Conservation (phyloP, 2,888 invertebrate species). For the Sarcophaga rosellei region DNA sequence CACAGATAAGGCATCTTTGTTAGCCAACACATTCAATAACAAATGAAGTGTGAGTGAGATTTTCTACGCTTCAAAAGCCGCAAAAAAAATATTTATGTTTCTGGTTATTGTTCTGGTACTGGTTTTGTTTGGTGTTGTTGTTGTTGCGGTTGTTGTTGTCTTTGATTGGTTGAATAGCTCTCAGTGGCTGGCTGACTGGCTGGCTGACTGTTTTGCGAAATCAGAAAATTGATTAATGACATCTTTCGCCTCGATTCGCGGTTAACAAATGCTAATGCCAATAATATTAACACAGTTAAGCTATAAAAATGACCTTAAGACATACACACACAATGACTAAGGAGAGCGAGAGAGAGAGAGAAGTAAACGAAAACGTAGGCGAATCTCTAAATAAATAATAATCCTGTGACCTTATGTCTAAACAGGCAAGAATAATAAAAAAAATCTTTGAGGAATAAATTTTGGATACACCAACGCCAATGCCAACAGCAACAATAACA, state of each 20-base stretch:
- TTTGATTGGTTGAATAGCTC: background rate
- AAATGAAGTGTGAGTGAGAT: background rate
- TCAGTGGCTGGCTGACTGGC: no score
- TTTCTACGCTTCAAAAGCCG: background rate
- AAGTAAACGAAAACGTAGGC: background rate
- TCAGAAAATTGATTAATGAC: slow-evolving; percentile 57
- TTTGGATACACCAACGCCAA: background rate
- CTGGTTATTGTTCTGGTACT: background rate
- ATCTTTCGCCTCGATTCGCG: slow-evolving; percentile 19
- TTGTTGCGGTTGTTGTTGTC: background rate
- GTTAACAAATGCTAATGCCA: slow-evolving; percentile 34
- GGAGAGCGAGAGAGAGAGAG: no score
- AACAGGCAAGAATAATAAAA: slow-evolving; percentile 1
- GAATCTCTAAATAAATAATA: background rate
- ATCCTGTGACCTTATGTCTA: background rate
- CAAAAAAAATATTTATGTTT: background rate
- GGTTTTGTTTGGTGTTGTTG: background rate
- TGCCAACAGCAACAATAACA: background rate
- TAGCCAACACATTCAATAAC: background rate
- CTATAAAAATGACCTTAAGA: slow-evolving; percentile 5
- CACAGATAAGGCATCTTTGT: background rate
- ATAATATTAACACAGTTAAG: slow-evolving; percentile 32
- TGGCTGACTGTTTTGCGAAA: background rate
- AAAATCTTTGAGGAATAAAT: slow-evolving; percentile 1
- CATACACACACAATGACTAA: no score